A percentile compares a stretch with the other conserved stretches of the same genome.
Conservation (phyloP, 1,140 invertebrate species). For the Paracyclopina nana region DNA sequence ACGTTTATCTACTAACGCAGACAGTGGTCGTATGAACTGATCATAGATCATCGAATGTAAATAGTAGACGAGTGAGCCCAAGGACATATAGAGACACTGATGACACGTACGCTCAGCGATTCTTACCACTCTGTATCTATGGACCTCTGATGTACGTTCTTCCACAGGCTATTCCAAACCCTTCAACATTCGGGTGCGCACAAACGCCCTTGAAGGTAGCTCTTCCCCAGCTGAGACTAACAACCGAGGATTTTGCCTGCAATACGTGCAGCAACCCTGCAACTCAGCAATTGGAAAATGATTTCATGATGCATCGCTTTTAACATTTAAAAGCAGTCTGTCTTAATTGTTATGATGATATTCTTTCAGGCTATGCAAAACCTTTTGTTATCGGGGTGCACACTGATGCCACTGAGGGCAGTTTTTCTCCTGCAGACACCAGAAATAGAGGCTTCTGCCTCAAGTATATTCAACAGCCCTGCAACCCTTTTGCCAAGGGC, state of each 20-base stretch:
- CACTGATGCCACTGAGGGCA: constrained; percentile 19
- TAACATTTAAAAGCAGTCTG: no score
- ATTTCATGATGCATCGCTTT: no score
- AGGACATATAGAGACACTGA: no score
- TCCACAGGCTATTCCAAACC: constrained; percentile 52
- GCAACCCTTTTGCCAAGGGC: constrained; percentile 30
- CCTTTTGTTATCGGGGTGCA: constrained; percentile 19
- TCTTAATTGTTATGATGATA: no score
- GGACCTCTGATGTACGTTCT: no score
- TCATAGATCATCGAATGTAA: no score
- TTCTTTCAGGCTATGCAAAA: constrained; percentile 18
- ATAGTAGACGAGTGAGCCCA: no score
- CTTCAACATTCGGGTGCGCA: constrained; percentile 52
- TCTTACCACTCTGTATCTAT: no score
- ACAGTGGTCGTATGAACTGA: no score
- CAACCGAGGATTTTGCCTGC: constrained; percentile 47
- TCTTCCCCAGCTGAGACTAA: constrained; percentile 16
- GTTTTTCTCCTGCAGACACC: constrained; percentile 1
- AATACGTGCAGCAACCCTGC: constrained; percentile 45
- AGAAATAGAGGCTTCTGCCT: constrained; percentile 50
- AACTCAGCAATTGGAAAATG: no score
- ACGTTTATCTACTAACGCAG: no score
- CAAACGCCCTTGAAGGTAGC: constrained; percentile 42
- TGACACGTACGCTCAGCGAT: no score
- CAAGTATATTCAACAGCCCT: constrained; percentile 61